Conservation (phyloP, 2,888 invertebrate genomes). For the Octodonta nipae region DNA sequence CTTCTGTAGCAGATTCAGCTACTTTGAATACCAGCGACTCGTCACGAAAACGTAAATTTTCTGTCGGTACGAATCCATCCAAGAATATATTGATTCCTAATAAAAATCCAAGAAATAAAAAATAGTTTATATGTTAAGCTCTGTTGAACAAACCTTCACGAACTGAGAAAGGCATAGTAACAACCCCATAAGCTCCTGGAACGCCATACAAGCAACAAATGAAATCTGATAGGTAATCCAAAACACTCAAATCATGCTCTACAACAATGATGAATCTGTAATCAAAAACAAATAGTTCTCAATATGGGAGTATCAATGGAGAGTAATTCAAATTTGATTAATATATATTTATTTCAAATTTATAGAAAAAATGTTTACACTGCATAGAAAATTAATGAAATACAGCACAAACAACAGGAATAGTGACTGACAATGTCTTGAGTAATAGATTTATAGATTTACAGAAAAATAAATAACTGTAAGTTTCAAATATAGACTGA, state of each 20-base stretch:
- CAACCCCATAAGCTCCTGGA: slow-evolving; percentile 97
- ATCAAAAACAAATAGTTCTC: too few species aligned
- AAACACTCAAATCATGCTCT: slow-evolving; percentile 95
- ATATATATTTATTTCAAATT: too few species aligned
- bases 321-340: too few species aligned
- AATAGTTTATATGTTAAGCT: slow-evolving; percentile 3
- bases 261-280: slow-evolving; percentile 93
- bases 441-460: too few species aligned
- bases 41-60: slow-evolving; percentile 95
- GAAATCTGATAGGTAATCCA: slow-evolving; percentile 97
- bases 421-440: too few species aligned
- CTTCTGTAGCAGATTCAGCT: slow-evolving; percentile 92
- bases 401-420: too few species aligned
- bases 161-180: slow-evolving; percentile 99
- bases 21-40: slow-evolving; percentile 96
- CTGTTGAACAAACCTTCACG: slow-evolving; percentile 74
- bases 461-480: too few species aligned
- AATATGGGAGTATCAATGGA: too few species aligned
- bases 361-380: too few species aligned
- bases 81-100: slow-evolving; percentile 93
- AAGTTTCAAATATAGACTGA: too few species aligned
- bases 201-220: slow-evolving; percentile 97
- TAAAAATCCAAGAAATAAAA: slow-evolving; percentile 5
- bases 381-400: too few species aligned
- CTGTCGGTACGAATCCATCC: slow-evolving; percentile 98